Conservation (phyloP, 2,113 vertebrate genomes). For the Tetrao urogallus region DNA sequence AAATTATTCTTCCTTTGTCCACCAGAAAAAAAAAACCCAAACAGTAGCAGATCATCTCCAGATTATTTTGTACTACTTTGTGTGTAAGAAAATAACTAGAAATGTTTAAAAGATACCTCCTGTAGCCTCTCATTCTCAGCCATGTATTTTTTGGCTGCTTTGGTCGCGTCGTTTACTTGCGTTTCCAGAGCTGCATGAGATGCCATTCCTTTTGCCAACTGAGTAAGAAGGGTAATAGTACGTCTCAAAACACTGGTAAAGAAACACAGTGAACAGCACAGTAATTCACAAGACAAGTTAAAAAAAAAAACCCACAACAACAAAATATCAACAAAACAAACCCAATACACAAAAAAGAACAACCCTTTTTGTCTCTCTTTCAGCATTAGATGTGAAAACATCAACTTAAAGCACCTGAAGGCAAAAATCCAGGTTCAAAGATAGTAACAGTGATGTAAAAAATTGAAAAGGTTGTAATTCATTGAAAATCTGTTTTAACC, state of each 20-base stretch:
- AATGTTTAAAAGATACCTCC: conserved; percentile 78
- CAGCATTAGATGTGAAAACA: background rate
- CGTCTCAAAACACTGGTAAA: conserved; percentile 84
- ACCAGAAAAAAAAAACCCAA: background rate
- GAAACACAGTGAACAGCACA: conserved; percentile 29
- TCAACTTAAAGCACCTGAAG: background rate
- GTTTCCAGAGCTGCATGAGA: conserved; percentile 79
- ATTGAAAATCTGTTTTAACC: background rate
- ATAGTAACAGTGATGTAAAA: background rate
- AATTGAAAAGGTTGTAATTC: background rate
- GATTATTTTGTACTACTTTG: background rate
- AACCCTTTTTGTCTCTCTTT: background rate
- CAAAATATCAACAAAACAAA: background rate
- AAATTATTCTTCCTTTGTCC: background rate
- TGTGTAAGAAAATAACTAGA: background rate
- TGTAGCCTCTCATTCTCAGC: conserved; percentile 87
- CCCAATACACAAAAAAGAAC: background rate
- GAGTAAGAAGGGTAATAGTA: conserved; percentile 87
- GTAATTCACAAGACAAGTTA: background rate
- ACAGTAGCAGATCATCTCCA: background rate
- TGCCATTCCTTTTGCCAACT: conserved; percentile 81
- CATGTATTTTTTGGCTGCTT: conserved; percentile 86
- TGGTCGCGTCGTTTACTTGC: conserved; percentile 84
- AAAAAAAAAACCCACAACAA: background rate
- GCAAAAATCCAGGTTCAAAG: accelerated